These are phyloP conservation scores for Listrodromus nycthemerus DNA, from an alignment of 2,888 invertebrate genomes.

Conservation along the genomic window DNA sequence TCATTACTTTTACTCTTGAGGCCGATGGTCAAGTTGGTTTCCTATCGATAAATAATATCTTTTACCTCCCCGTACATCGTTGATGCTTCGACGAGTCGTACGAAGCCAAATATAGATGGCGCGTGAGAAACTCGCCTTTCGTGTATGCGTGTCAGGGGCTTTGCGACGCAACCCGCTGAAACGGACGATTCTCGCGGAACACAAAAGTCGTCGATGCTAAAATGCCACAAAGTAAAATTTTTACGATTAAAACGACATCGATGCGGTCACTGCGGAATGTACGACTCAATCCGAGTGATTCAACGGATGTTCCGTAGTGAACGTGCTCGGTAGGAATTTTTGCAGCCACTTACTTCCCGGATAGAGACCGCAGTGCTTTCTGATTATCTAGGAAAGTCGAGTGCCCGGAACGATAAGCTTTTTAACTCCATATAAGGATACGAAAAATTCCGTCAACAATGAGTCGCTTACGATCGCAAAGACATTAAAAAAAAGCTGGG, in stretches of 20 bases:
- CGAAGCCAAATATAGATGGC: slow-evolving; percentile 73
- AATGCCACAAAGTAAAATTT: not conserved
- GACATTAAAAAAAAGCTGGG: not conserved
- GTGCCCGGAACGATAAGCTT: not conserved
- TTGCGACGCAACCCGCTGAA: slow-evolving; percentile 26
- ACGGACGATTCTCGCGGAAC: slow-evolving; percentile 6
- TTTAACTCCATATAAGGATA: not conserved
- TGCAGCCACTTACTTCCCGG: slow-evolving; percentile 58
- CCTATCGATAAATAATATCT: slow-evolving; percentile 19
- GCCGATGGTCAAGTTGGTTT: not conserved
- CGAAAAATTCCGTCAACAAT: not conserved
- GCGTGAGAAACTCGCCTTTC: slow-evolving; percentile 72
- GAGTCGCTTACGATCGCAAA: not conserved
- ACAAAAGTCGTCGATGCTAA: too few species aligned
- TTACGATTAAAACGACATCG: not conserved
- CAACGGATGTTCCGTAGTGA: slow-evolving; percentile 27
- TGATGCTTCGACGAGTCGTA: slow-evolving; percentile 49
- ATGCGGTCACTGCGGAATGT: slow-evolving; percentile 8
- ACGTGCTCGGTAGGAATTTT: slow-evolving; percentile 35
- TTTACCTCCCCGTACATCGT: not conserved
- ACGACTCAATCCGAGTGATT: slow-evolving; percentile 3
- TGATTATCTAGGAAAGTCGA: not conserved
- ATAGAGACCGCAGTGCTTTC: slow-evolving; percentile 39
- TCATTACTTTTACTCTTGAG: not conserved
- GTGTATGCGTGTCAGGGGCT: slow-evolving; percentile 75